Percentiles rank a stretch among this genome's conserved stretches.
Evolutionary conservation across 1,140 invertebrate species (phyloP).

Genomic region (Papilio aristodemus): DNA sequence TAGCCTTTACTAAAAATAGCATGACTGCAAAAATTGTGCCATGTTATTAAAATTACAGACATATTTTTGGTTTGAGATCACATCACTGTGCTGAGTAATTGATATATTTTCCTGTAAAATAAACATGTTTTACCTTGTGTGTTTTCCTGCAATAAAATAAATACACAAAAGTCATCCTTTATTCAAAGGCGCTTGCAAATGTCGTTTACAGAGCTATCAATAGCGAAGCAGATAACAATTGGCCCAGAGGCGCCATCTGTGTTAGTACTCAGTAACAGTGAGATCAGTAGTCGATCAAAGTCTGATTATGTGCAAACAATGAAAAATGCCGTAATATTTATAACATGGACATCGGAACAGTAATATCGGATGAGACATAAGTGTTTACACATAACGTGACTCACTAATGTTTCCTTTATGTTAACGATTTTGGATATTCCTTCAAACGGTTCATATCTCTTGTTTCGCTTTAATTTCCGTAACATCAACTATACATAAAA

Average conservation of each 20-base stretch:
- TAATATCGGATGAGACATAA: background rate
- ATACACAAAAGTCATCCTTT: constrained; percentile 27
- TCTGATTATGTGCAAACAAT: constrained; percentile 16
- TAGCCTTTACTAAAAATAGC: too few relatives aligned
- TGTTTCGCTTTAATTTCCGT: too few relatives aligned
- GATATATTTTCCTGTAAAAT: background rate
- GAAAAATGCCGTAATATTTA: background rate
- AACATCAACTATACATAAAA: too few relatives aligned
- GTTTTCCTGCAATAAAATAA: constrained; percentile 23
- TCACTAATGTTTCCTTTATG: background rate
- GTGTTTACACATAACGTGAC: background rate
- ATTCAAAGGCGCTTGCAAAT: constrained; percentile 10
- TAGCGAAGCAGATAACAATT: constrained; percentile 10
- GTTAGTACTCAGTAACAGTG: background rate
- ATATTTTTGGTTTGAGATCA: background rate
- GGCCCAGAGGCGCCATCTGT: constrained; percentile 27
- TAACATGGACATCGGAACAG: background rate
- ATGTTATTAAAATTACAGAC: constrained; percentile 2
- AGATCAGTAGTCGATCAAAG: constrained; percentile 24
- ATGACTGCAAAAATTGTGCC: background rate
- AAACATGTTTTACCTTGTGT: constrained; percentile 14
- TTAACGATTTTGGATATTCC: background rate
- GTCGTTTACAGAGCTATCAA: constrained; percentile 19
- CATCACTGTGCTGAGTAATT: background rate
- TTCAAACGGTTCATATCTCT: background rate